These are phyloP conservation scores for Marmota monax DNA, from an alignment of 2,113 vertebrate species.

Conservation along the genomic window DNA sequence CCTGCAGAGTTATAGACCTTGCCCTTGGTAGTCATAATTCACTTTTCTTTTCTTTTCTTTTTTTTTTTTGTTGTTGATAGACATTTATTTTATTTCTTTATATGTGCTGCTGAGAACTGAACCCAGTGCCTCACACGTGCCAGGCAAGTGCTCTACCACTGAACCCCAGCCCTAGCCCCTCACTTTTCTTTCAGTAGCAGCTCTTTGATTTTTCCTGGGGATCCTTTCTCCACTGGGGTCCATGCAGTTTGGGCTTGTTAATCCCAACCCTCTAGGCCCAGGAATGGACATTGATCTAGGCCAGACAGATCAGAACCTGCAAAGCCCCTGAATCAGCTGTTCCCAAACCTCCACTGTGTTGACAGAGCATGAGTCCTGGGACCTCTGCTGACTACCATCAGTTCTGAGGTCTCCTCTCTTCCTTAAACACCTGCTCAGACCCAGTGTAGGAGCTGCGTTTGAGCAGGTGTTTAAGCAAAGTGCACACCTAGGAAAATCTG, in stretches of 20 bases:
- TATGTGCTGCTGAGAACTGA: too few relatives aligned
- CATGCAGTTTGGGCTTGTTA: not conserved
- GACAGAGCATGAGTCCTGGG: too few relatives aligned
- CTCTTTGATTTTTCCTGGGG: not conserved
- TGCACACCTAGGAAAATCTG: accelerated
- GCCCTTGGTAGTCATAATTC: too few relatives aligned
- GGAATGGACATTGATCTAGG: not conserved
- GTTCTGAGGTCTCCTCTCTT: not conserved
- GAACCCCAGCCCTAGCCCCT: too few relatives aligned
- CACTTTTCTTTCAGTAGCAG: not conserved
- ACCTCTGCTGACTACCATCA: not conserved
- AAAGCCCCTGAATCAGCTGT: not conserved
- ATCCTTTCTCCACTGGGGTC: not conserved
- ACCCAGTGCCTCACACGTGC: too few relatives aligned
- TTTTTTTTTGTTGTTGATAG: too few relatives aligned
- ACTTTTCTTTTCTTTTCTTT: too few relatives aligned
- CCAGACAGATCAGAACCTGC: not conserved
- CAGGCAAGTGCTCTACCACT: too few relatives aligned
- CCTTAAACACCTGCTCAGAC: too few relatives aligned
- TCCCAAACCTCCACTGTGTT: not conserved
- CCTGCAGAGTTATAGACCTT: too few relatives aligned
- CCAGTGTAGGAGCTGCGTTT: not conserved
- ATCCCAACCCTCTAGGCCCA: not conserved
- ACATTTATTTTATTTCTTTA: too few relatives aligned
- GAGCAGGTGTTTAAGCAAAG: not conserved